These are phyloP conservation scores for Nothobranchius kuhntae DNA, from an alignment of 2,113 vertebrate genomes.

Conservation along the genomic window DNA sequence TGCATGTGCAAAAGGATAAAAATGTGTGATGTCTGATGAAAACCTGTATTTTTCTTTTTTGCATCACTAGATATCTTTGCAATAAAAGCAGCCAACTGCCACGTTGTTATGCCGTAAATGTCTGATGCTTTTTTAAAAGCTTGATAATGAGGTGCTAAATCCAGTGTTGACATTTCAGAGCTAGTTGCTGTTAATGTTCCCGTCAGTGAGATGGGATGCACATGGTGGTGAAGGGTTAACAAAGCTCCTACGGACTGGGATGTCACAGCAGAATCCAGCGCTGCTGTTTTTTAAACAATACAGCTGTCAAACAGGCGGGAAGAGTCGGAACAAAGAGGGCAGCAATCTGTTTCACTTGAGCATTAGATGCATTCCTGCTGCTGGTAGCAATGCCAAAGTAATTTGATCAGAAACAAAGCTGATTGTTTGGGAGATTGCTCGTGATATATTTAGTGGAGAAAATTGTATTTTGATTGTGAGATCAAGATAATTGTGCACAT, in stretches of 20 bases:
- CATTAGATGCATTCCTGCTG: constrained; percentile 44
- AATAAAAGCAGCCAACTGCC: not conserved
- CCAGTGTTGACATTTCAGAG: constrained; percentile 30
- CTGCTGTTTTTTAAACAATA: constrained; percentile 44
- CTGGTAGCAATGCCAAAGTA: constrained; percentile 33
- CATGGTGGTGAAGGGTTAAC: constrained; percentile 33
- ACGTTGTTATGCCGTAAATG: no score
- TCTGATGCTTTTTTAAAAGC: not conserved
- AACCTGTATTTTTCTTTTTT: not conserved
- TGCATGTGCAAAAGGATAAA: no score
- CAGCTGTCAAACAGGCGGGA: constrained; percentile 45
- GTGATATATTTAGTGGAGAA: constrained; percentile 22
- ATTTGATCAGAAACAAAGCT: constrained; percentile 50
- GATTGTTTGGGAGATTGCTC: constrained; percentile 47
- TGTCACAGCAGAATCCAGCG: constrained; percentile 44
- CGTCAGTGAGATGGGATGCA: constrained; percentile 15
- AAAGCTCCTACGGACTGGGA: constrained; percentile 39
- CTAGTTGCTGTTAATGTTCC: constrained; percentile 32
- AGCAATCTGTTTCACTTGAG: constrained; percentile 28
- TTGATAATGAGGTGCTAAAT: constrained; percentile 49
- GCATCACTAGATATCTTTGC: not conserved
- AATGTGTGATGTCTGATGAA: no score
- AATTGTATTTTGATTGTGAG: constrained; percentile 39
- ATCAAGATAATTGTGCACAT: constrained; percentile 16
- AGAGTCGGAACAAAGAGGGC: constrained; percentile 34